A percentile compares a stretch with the other conserved stretches of the same genome.
These are phyloP conservation scores for Hipparchia sbordonii DNA, from an alignment of 2,888 invertebrate species.

Conservation along the genomic window DNA sequence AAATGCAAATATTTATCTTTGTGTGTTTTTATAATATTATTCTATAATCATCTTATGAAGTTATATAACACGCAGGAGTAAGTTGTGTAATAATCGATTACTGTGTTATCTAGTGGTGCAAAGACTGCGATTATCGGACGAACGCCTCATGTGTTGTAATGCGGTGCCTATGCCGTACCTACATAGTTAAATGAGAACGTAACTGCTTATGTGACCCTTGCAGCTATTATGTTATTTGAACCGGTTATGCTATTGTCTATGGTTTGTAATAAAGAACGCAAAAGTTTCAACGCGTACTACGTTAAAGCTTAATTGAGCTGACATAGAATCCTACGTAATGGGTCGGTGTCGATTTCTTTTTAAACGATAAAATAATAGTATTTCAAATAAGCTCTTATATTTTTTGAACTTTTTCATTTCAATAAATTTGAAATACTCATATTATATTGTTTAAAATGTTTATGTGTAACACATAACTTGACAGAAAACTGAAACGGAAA, in stretches of 20 bases:
- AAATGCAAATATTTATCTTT: conserved; percentile 17
- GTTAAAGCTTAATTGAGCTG: neutral
- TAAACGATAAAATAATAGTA: too few species aligned
- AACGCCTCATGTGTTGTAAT: neutral
- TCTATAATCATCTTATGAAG: conserved; percentile 11
- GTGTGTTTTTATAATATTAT: conserved; percentile 8
- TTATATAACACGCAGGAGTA: conserved; percentile 15
- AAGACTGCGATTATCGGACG: conserved; percentile 4
- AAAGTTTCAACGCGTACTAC: too few species aligned
- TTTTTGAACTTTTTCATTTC: too few species aligned
- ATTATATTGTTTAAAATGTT: too few species aligned
- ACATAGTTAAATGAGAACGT: neutral
- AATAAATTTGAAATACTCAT: too few species aligned
- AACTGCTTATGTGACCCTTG: neutral
- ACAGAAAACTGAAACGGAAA: too few species aligned
- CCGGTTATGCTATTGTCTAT: neutral
- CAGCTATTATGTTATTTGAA: neutral
- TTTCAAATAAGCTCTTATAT: too few species aligned
- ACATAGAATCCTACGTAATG: too few species aligned
- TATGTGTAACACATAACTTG: too few species aligned
- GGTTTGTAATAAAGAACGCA: neutral
- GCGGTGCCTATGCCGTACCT: neutral
- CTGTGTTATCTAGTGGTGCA: conserved; percentile 6
- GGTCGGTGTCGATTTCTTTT: too few species aligned
- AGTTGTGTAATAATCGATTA: conserved; percentile 13